Evolutionary conservation across 35 echinoderm and acorn worm genomes (phyloP).

Genomic region (Amphiura filiformis): DNA sequence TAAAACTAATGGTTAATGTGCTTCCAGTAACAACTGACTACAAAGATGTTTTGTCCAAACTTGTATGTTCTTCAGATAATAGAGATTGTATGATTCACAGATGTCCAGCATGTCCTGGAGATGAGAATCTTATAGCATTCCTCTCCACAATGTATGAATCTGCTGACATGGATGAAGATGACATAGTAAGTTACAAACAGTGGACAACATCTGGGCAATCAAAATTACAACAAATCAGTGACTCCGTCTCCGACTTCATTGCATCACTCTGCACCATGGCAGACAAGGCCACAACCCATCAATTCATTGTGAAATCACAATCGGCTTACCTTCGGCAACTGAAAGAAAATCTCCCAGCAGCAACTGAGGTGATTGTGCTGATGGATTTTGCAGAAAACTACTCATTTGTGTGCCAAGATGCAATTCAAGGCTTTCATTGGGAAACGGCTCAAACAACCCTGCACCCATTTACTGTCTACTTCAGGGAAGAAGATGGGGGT

Average conservation of each 20-base stretch:
- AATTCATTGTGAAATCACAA: background rate
- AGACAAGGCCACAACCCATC: background rate
- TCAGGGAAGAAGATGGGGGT: background rate
- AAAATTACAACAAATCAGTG: background rate
- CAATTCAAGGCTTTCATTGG: constrained; percentile 34
- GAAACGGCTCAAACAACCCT: constrained; percentile 27
- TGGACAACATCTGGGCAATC: background rate
- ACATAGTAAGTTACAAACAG: background rate
- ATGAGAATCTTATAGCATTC: background rate
- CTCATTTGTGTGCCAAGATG: constrained; percentile 26
- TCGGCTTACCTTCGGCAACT: background rate
- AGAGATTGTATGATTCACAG: background rate
- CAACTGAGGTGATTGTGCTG: background rate
- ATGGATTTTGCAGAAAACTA: constrained; percentile 28
- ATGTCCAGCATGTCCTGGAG: background rate
- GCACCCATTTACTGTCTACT: constrained; percentile 32
- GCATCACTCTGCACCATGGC: background rate
- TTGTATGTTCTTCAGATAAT: background rate
- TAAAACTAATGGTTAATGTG: constrained; percentile 9
- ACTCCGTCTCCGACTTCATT: background rate
- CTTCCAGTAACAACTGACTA: background rate
- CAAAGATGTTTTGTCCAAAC: background rate
- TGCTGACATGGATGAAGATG: background rate
- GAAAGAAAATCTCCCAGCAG: background rate
- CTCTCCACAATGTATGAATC: background rate